Base-by-base conservation (phyloP, 1,140 invertebrate species). In the Eciton burchellii region DNA sequence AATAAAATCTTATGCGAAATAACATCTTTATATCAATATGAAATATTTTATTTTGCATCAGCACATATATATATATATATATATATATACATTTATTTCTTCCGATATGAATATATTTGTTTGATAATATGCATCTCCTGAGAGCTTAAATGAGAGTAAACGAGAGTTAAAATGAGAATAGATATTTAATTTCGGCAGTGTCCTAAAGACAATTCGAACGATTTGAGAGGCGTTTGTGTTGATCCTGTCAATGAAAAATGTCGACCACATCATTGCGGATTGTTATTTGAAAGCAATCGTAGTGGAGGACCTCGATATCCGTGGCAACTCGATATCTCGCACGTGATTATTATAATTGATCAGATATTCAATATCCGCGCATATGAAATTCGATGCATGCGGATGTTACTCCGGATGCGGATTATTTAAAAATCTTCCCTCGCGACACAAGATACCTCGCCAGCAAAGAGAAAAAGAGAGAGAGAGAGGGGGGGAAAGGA, bases 371-470 rank as follows among this genome's bases (percentile, higher is more conserved):
- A 73, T 47, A n/a, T n/a, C n/a, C n/a, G 71, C 16, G 71, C 41
- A n/a, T 6, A 6, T 6, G 56, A 73, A 73, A 73, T 60, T 16
- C 71, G 12, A 73, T 73, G 43, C 56, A 73, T 54, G 71, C 45
- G 56, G 21, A 16, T 41, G 12, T 9, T 0, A 26, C 11, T 43
- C 56, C 41, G 21, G 24, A 21, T 11, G 56, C 41, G 45, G 16
- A 73, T 60, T 73, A 73, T 60, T 73, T 56, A 41, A 59, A 72
- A 73, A 73, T 73, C 56, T 73, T 73, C 54, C 60, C 71, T 60
- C 21, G 21, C 5, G 21, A 35, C 41, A 21, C 43, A 60, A 45
- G 52, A 60, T 21, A 60, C 11, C 41, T 0, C 29, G 21, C 19
- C n/a, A n/a, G n/a, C n/a, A n/a, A n/a, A n/a, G n/a, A n/a, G n/a